Conservation (phyloP, 2,888 invertebrate genomes). For the Hedychridium roseum region DNA sequence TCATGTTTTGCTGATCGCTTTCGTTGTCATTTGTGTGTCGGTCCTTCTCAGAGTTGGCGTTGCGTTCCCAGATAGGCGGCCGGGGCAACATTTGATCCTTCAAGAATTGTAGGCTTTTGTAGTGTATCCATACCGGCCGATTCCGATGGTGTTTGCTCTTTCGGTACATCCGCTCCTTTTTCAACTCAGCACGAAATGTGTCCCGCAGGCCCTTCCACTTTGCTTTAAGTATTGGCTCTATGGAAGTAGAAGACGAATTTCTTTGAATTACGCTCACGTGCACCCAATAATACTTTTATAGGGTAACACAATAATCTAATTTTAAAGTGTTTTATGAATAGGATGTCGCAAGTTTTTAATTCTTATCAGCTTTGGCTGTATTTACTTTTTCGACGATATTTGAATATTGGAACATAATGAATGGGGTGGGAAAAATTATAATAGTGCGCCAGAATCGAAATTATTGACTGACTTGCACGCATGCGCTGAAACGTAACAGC, state of each 20-base stretch:
- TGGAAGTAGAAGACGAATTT: too few relatives aligned
- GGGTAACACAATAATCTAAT: conserved; percentile 1
- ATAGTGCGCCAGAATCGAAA: too few relatives aligned
- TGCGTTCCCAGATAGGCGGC: conserved; percentile 58
- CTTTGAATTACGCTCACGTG: too few relatives aligned
- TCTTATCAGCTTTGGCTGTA: too few relatives aligned
- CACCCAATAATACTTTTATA: not conserved
- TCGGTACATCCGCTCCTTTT: conserved; percentile 56
- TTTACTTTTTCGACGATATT: too few relatives aligned
- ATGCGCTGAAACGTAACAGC: too few relatives aligned
- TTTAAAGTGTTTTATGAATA: too few relatives aligned
- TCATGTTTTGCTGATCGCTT: conserved; percentile 28
- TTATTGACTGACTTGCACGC: too few relatives aligned
- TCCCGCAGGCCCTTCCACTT: conserved; percentile 62
- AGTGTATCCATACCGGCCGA: conserved; percentile 60
- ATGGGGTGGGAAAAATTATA: too few relatives aligned
- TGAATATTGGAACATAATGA: too few relatives aligned
- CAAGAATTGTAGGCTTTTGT: conserved; percentile 59
- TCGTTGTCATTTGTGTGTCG: too few relatives aligned
- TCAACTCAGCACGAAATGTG: conserved; percentile 60
- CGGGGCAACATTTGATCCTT: conserved; percentile 61
- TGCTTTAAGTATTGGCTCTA: conserved; percentile 53
- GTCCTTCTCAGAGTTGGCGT: conserved; percentile 28
- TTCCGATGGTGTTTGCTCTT: conserved; percentile 52
- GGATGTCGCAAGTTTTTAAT: too few relatives aligned